Evolutionary conservation across 2,888 invertebrate species (phyloP), one percentile per base, ranked within the genome.

Genomic region (Xanthorhoe designata): DNA sequence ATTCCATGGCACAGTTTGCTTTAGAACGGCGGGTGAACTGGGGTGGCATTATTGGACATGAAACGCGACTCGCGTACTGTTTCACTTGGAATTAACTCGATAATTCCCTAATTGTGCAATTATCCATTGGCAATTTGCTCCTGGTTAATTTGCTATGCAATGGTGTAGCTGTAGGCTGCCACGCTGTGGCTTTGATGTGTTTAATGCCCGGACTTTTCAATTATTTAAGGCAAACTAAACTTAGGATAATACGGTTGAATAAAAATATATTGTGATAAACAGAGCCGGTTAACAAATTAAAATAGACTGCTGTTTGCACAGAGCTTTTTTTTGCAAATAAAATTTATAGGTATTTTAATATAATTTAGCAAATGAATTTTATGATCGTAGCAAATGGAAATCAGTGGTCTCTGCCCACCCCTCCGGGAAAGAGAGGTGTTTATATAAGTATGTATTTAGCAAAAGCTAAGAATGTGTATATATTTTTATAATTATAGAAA

Each of bases 81-180:
- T 91, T 91, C 92, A 88, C 80, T 85, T 87, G 84, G 87, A 90
- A 91, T 91, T 91, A 91, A 90, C 87, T 88, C 84, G 89, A 88
- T 92, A 90, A 92, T 91, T 83, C 84, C 83, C 84, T 92, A 92
- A 92, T 91, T 89, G 89, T 86, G 83, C 90, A 90, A 91, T 91
- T 90, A 92, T 83, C 83, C 78, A 83, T 82, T 79, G 84, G 79
- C 86, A 88, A 90, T 88, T 92, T 87, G 81, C 84, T 85, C 80
- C 85, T 75, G 75, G 78, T 87, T 87, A 86, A 68, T 66, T 73
- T 65, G 61, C 69, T 84, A 82, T 81, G 78, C 78, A 72, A 70
- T 78, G 75, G 76, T 79, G 77, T 78, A 79, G 74, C 74, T 61
- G 54, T 66, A 56, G 55, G 50, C 42, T 55, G 56, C 17, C 51